Base-by-base conservation (phyloP, 2,888 invertebrate genomes). In the Drosophila anceps region DNA sequence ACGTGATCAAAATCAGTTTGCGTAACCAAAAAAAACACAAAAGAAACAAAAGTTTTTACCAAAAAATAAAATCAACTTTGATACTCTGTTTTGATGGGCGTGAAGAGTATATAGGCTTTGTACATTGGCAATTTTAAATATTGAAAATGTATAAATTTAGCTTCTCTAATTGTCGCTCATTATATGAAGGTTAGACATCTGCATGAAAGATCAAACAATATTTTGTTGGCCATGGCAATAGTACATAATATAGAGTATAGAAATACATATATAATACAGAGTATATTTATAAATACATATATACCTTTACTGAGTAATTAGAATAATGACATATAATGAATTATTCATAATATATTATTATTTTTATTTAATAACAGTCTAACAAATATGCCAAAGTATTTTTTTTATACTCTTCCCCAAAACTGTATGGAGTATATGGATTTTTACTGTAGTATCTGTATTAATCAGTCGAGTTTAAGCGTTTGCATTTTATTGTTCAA, bases 1-100 rank as follows among this genome's bases (percentile, higher is more conserved):
- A 48, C 24, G 35, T 69, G 59, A 69, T 73, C 60, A 29, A 57
- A 39, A 57, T 75, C 69, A 15, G 37, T 37, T 24, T 37, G 24
- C 55, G 12, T 57, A 31, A 50, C 29, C 31, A 44, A 44, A 39
- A 51, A 29, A 2, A 37, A 43, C n/a, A 53, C 29, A 50, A 44
- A 44, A 39, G 44, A 29, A 2, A 37, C 41, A 20, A 53, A 41
- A 37, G n/a, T 29, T 48, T 48, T 13, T 29, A 51, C 13, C 33
- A 24, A 24, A 48, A 27, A 8, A n/a, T n/a, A n/a, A 24, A n/a
- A 6, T 3, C 15, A 54, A 48, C 12, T 27, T 27, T 53, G n/a
- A 27, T 53, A 27, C 37, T 3, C 50, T 20, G 18, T 33, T 13
- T 33, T 4, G 4, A 18, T 20, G 13, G 18, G 0, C 0, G 0